Evolutionary conservation across 2,888 invertebrate genomes (phyloP), one percentile per base, ranked within the genome.

Genomic region (Euclidia mi): DNA sequence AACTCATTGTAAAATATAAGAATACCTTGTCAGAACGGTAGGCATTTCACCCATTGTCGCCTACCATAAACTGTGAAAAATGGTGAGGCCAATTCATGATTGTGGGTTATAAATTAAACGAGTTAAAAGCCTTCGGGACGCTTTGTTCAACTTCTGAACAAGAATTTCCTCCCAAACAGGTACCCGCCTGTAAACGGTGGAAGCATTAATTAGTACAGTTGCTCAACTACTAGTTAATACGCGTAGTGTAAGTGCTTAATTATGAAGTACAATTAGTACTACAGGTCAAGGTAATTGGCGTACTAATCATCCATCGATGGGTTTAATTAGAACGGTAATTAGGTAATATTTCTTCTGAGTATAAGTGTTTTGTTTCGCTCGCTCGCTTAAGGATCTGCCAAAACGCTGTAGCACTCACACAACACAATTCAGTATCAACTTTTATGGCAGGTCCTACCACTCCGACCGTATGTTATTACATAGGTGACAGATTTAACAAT

Each of bases 221-320:
- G 34, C 45, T 28, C 40, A n/a, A 53, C 20, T 43, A 38, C 34
- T 50, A 55, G 61, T 73, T 64, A 71, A 47, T 65, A 37, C 15
- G 42, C 49, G 60, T 50, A 51, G 41, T 58, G 4, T 69, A 73
- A 59, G 38, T 65, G 60, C 41, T 42, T 58, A 46, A 73, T 76
- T 62, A 65, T 11, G 43, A 56, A 40, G 42, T 17, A 41, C 48
- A 58, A 41, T 48, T 45, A 48, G 42, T 15, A 35, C n/a, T n/a
- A 28, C 15, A 17, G 53, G 48, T 53, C 58, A 59, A 48, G 58
- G 58, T 32, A 20, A 28, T 18, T 29, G 11, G 14, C 11, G 32
- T 31, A 43, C 37, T 49, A 44, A 37, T 34, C 20, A 37, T 60
- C 60, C 62, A 48, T 47, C 50, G 56, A 53, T 37, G 44, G 3